phyloP scores from a whole-genome alignment of 2,888 invertebrate genomes.

The Sinhomidia bicolor region DNA sequence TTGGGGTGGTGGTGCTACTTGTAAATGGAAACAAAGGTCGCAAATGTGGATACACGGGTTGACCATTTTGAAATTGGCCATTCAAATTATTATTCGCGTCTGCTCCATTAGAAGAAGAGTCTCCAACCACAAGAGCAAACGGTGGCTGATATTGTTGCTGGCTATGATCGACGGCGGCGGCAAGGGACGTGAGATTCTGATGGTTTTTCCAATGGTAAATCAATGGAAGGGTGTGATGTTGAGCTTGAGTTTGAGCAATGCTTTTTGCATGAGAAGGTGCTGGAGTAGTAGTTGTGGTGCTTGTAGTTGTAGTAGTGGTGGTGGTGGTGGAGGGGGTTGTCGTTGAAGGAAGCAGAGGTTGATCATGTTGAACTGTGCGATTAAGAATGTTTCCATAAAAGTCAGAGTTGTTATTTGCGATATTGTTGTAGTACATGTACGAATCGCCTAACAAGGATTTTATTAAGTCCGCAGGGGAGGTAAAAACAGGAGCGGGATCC shows the following conservation, averaged over 20 bases:
- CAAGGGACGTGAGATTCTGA: neutral
- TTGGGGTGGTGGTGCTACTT: conserved; percentile 9
- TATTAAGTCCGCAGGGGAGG: conserved; percentile 65
- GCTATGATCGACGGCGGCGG: neutral
- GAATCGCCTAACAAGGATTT: conserved; percentile 69
- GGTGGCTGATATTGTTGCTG: neutral
- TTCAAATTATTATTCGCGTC: conserved; percentile 7
- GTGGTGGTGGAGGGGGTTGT: too few species aligned
- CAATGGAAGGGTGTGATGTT: conserved; percentile 44
- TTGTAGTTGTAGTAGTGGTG: neutral
- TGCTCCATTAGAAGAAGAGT: neutral
- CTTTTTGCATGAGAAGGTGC: neutral
- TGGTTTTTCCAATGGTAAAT: conserved; percentile 7
- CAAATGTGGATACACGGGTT: conserved; percentile 14
- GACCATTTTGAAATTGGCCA: conserved; percentile 7
- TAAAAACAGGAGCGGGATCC: conserved; percentile 61
- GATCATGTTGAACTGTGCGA: neutral
- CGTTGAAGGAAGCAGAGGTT: too few species aligned
- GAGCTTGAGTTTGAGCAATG: conserved; percentile 15
- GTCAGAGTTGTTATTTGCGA: neutral
- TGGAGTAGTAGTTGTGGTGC: conserved; percentile 14
- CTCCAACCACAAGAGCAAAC: conserved; percentile 38
- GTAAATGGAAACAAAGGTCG: conserved; percentile 1
- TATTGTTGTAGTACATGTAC: conserved; percentile 62
- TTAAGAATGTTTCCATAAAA: neutral